These are phyloP conservation scores for Lasiurus cinereus DNA, from an alignment of 2,113 vertebrate genomes.

Conservation along the genomic window DNA sequence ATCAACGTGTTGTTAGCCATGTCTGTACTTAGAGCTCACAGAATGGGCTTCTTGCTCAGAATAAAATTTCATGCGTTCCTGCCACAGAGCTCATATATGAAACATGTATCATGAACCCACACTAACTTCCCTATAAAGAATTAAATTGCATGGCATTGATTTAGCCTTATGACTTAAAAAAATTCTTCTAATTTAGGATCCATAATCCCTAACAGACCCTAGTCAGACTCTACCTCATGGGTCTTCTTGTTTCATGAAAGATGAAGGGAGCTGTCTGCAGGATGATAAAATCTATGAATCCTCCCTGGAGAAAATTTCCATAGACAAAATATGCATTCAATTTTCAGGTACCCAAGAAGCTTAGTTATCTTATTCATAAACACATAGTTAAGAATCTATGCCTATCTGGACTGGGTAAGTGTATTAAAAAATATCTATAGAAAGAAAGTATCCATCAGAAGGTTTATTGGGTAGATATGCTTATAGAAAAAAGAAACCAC, in stretches of 20 bases:
- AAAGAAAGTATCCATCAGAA: neutral
- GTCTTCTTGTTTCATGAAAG: neutral
- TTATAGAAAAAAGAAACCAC: neutral
- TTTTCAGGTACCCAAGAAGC: neutral
- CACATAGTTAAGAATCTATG: neutral
- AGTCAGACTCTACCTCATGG: too few relatives aligned
- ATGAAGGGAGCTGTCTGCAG: neutral
- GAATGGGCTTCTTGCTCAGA: neutral
- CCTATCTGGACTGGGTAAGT: neutral
- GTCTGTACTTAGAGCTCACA: neutral
- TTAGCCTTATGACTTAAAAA: neutral
- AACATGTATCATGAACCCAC: neutral
- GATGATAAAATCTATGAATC: neutral
- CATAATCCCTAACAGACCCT: neutral
- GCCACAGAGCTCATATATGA: neutral
- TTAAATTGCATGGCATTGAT: constrained; percentile 10
- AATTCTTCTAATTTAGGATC: neutral
- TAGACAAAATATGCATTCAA: neutral
- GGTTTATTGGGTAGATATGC: neutral
- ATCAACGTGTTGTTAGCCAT: neutral
- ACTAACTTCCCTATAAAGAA: neutral
- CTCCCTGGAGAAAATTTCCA: neutral
- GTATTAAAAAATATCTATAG: neutral
- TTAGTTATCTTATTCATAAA: constrained; percentile 12
- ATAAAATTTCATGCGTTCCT: neutral